Percentiles rank a stretch among this genome's conserved stretches.
Evolutionary conservation across 2,888 invertebrate genomes (phyloP).

Genomic region (Chelonus formosanus): DNA sequence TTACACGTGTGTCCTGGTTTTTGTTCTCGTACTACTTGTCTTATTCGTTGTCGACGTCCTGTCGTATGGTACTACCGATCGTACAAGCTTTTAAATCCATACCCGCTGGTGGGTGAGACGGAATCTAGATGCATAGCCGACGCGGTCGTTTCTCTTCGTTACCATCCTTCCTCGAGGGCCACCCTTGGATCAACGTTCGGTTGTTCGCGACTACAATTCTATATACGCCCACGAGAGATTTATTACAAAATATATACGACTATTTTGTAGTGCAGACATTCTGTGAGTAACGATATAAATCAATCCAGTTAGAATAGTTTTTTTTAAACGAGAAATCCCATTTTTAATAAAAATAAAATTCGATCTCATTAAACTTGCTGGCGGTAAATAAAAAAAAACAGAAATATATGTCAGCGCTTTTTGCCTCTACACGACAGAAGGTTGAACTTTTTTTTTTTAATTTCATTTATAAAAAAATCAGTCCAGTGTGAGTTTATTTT

Average conservation of each 20-base stretch:
- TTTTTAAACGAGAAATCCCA: not conserved
- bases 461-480: no score
- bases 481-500: no score
- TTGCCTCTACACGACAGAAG: no score
- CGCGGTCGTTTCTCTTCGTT: conserved; percentile 42
- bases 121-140: conserved; percentile 32
- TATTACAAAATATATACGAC: conserved; percentile 13
- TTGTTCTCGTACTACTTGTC: conserved; percentile 3
- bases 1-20: conserved; percentile 12
- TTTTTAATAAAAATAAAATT: no score
- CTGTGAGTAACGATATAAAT: conserved; percentile 2
- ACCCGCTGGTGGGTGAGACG: conserved; percentile 12
- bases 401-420: no score
- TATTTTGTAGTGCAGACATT: conserved; percentile 8
- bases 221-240: conserved; percentile 16
- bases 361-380: no score
- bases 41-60: conserved; percentile 11
- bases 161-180: conserved; percentile 22
- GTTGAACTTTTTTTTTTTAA: no score
- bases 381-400: no score
- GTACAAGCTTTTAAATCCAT: conserved; percentile 9
- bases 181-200: conserved; percentile 22
- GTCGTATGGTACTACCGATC: no score
- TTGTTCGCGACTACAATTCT: conserved; percentile 6
- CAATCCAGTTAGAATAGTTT: not conserved